These are phyloP conservation scores for Neolamprologus cancellatus DNA, from an alignment of 2,113 vertebrate species.

Conservation along the genomic window DNA sequence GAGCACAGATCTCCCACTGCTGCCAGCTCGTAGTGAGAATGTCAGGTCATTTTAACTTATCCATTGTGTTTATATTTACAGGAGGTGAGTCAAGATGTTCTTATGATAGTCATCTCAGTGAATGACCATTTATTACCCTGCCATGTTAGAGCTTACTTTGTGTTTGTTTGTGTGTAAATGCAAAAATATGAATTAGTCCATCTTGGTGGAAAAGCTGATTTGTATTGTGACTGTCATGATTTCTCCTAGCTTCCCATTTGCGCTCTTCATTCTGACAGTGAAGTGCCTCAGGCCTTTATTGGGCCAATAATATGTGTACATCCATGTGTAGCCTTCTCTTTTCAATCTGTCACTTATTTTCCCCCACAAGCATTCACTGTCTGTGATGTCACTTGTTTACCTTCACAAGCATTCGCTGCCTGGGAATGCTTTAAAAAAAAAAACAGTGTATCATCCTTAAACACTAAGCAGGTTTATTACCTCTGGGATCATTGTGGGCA, in stretches of 20 bases:
- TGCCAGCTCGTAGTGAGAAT: neutral
- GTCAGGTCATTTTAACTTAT: neutral
- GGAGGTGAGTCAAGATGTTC: neutral
- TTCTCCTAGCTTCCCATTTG: constrained; percentile 3
- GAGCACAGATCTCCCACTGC: neutral
- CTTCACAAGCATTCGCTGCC: neutral
- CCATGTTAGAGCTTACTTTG: neutral
- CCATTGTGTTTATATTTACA: neutral
- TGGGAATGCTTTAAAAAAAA: neutral
- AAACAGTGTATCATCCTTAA: neutral
- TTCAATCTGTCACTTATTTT: neutral
- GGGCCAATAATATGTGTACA: neutral
- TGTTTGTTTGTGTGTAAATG: neutral
- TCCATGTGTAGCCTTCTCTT: neutral
- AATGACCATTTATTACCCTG: neutral
- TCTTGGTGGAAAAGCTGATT: constrained; percentile 3
- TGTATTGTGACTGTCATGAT: constrained; percentile 1
- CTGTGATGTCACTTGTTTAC: neutral
- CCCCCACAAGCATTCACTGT: neutral
- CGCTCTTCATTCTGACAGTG: neutral
- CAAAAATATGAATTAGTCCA: neutral
- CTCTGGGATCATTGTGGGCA: neutral
- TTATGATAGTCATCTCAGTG: constrained; percentile 9
- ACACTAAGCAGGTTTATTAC: neutral
- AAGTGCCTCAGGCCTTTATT: neutral